Base-by-base conservation (phyloP, 2,113 vertebrate species). In the Polypterus bichir region DNA sequence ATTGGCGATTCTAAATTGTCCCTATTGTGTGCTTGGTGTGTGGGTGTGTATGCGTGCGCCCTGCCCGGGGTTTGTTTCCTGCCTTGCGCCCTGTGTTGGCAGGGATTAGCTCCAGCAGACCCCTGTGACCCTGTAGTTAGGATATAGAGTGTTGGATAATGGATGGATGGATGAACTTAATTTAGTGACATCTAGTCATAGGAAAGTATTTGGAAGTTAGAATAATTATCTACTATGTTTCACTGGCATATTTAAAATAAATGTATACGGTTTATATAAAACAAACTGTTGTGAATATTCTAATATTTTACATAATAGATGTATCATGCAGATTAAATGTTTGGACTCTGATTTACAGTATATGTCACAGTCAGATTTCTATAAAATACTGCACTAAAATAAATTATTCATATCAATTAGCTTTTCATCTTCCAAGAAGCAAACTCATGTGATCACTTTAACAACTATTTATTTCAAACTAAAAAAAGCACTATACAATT, bases 381-480 rank as follows among this genome's bases (percentile, higher is more conserved):
- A 79, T 75, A 79, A 80, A 79, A 82, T 77, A 82, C 77, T 69
- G 76, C 75, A 76, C 76, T 69, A 80, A 72, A 73, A 83, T 82
- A 82, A 76, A 85, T 81, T 81, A 84, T 81, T 85, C 77, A 87
- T 82, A 68, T 80, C 83, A 86, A 83, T 81, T 83, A 81, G 80
- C 81, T 87, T 90, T 89, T 94, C 86, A 93, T 92, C 89, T 94
- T 88, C 78, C 79, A 81, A 87, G 86, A 90, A 83, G 76, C 69
- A 79, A 83, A 84, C 86, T 87, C 84, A 88, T 91, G 83, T 92
- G 90, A 94, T 93, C 83, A 74, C 81, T 83, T 89, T 86, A 90
- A 93, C 89, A 92, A 90, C 88, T 91, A 89, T 93, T 92, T 91
- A 91, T 91, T 96, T 92, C 88, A 81, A 80, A 86, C 78, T 82